Evolutionary conservation across 2,113 vertebrate genomes (phyloP).

Genomic region (Corythoichthys intestinalis): DNA sequence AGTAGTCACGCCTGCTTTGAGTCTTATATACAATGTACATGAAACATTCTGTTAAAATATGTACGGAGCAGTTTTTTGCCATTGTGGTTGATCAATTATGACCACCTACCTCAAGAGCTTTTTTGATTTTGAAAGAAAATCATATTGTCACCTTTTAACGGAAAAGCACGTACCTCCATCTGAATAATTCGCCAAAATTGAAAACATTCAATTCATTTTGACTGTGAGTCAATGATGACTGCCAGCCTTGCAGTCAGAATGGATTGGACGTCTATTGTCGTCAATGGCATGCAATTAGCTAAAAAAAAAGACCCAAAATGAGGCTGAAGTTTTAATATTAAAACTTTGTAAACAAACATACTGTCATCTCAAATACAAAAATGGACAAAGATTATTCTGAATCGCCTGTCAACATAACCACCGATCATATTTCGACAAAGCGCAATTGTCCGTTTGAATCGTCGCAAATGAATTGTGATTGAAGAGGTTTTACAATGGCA

Average conservation of each 20-base stretch:
- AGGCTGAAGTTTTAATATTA: slow-evolving; percentile 24
- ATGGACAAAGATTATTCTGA: slow-evolving; percentile 13
- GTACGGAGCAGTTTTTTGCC: background rate
- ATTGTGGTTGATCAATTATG: background rate
- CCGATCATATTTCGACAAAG: slow-evolving; percentile 60
- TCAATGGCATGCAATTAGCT: no score
- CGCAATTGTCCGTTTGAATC: slow-evolving; percentile 58
- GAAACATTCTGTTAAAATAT: background rate
- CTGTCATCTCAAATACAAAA: slow-evolving; percentile 51
- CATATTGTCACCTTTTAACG: no score
- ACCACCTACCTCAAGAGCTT: background rate
- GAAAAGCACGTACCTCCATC: background rate
- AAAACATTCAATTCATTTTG: background rate
- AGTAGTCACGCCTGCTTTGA: background rate
- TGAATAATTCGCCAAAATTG: no score
- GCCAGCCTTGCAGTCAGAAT: no score
- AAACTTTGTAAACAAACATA: slow-evolving; percentile 62
- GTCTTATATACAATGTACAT: background rate
- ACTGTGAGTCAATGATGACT: no score
- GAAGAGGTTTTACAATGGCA: slow-evolving; percentile 62
- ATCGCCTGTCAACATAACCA: slow-evolving; percentile 59
- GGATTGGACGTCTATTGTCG: no score
- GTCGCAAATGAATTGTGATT: slow-evolving; percentile 64
- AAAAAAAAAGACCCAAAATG: background rate
- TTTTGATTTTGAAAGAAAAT: background rate